A percentile compares a stretch with the other conserved stretches of the same genome.
phyloP scores from a whole-genome alignment of 2,113 vertebrate species.

The Petrocephalus microphthalmus region DNA sequence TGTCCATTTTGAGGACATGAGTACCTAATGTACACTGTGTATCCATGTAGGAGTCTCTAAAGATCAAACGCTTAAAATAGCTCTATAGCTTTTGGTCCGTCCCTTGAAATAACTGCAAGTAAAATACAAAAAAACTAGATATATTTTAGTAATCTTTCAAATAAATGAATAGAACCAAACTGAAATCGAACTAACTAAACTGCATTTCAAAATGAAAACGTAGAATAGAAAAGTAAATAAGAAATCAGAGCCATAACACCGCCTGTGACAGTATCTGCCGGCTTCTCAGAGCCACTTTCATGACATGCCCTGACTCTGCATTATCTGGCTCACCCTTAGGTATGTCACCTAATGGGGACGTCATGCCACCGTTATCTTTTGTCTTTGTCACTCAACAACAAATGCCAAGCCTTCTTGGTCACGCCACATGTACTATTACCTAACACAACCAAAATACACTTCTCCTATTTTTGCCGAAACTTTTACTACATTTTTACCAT shows the following conservation, averaged over 20 bases:
- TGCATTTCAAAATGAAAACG: neutral
- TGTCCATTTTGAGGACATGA: neutral
- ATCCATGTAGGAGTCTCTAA: neutral
- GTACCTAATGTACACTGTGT: neutral
- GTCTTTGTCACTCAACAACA: neutral
- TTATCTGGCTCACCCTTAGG: neutral
- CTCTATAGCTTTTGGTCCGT: neutral
- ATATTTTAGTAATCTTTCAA: neutral
- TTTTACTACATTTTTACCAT: neutral
- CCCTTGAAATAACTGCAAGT: neutral
- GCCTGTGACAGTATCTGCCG: neutral
- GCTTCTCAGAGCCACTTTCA: neutral
- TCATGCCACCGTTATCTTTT: neutral
- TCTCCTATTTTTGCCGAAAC: neutral
- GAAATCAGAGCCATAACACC: neutral
- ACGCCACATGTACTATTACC: neutral
- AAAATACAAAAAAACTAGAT: neutral
- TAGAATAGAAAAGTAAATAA: neutral
- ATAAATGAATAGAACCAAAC: neutral
- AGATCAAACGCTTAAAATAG: neutral
- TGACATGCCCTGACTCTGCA: neutral
- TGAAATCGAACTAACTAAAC: neutral
- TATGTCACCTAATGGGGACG: neutral
- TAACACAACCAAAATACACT: neutral
- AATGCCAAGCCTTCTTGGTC: neutral